A percentile compares a stretch with the other conserved stretches of the same genome.
Conservation (phyloP, 2,888 invertebrate species). For the Notodonta ziczac region DNA sequence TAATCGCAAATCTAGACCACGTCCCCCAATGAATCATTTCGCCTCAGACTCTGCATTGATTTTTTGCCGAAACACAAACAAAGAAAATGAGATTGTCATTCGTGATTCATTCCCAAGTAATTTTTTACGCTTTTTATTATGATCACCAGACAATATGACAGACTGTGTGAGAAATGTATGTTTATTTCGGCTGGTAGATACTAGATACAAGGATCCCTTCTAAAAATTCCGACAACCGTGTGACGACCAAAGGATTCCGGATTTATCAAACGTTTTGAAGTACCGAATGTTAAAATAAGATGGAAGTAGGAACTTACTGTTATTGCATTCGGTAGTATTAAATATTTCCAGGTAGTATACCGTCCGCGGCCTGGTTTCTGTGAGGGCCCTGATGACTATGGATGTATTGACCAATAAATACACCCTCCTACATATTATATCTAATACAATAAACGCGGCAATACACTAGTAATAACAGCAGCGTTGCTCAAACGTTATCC, state of each 20-base stretch:
- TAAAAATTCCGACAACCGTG: background rate
- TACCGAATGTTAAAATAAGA: background rate
- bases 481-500: too few species aligned
- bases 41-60: slow-evolving; percentile 15
- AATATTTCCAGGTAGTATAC: too few species aligned
- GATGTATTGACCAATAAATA: background rate
- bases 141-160: slow-evolving; percentile 13
- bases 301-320: background rate
- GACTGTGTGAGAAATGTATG: slow-evolving; percentile 20
- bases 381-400: too few species aligned
- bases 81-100: slow-evolving; percentile 28
- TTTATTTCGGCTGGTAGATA: background rate
- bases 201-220: background rate
- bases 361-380: too few species aligned
- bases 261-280: background rate
- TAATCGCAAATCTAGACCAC: slow-evolving; percentile 22
- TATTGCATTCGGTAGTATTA: too few species aligned
- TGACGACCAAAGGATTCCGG: background rate
- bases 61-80: slow-evolving; percentile 26
- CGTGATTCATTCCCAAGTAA: slow-evolving; percentile 27
- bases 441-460: too few species aligned
- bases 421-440: background rate
- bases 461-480: too few species aligned
- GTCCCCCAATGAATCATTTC: slow-evolving; percentile 26
- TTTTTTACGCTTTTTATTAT: slow-evolving; percentile 11